Evolutionary conservation across 2,888 invertebrate species (phyloP).

Genomic region (Darwinula stevensoni): DNA sequence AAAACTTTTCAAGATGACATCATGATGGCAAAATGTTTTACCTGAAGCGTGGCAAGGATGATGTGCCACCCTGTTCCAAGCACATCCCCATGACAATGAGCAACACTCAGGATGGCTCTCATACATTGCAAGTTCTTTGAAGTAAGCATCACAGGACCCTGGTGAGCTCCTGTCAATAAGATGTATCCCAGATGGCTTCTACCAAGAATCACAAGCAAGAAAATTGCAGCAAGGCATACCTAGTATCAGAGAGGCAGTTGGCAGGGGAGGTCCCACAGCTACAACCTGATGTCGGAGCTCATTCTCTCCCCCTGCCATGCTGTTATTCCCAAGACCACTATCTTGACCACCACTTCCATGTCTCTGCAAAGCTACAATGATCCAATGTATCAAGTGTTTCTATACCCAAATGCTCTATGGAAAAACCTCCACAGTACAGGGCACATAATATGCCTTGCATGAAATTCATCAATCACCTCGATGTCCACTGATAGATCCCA

Average conservation of each 20-base stretch:
- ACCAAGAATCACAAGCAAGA: conserved; percentile 13
- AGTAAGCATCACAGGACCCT: conserved; percentile 81
- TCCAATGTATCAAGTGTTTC: no score
- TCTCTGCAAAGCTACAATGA: no score
- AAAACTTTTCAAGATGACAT: no score
- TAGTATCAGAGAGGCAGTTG: conserved; percentile 44
- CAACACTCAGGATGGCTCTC: conserved; percentile 58
- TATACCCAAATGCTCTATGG: no score
- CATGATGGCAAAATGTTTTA: conserved; percentile 16
- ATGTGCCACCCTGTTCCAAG: conserved; percentile 85
- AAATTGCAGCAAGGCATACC: conserved; percentile 18
- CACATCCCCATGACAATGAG: conserved; percentile 68
- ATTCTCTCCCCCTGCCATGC: conserved; percentile 23
- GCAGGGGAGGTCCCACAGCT: conserved; percentile 81
- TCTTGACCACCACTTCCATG: no score
- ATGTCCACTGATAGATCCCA: no score
- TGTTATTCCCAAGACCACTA: no score
- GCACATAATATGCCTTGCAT: no score
- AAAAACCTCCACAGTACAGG: no score
- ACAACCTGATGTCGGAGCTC: conserved; percentile 81
- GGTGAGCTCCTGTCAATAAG: conserved; percentile 30
- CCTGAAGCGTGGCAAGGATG: conserved; percentile 76
- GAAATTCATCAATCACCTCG: no score
- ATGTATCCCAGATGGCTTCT: conserved; percentile 11
- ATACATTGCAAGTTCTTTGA: conserved; percentile 92